Base-by-base conservation (phyloP, 2,888 invertebrate species). In the Amiota communis region DNA sequence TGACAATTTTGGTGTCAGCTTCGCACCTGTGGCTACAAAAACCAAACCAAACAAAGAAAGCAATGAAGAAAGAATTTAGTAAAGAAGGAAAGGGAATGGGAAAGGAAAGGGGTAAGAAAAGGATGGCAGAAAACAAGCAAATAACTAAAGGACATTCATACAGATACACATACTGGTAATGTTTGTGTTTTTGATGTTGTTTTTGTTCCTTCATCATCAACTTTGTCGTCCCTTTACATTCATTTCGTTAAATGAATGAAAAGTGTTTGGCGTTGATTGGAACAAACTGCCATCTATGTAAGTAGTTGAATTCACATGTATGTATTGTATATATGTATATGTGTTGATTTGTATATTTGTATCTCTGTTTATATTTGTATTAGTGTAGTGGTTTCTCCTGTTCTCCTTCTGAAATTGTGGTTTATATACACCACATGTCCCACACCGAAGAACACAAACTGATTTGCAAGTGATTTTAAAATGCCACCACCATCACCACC, bases 1-100 rank as follows among this genome's bases (percentile, higher is more conserved):
- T 17, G 17, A 36, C 48, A 46, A 46, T 65, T 59, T 67, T 59
- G 70, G 17, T 72, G 65, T 72, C 61, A 72, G 23, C 65, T 65
- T 75, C 70, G 70, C 75, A 81, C 81, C 79, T 81, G 78, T 79
- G 76, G 76, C 78, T 72, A 69, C 47, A 48, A 36, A 36, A 53
- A 36, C 49, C 15, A 17, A 17, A 11, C 57, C 15, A 17, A 17
- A 11, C 57, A 59, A 8, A 59, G 17, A 57, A 15, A 15, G 8
- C 57, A 57, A 57, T 57, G 57, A 36, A 36, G 36, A 36, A 36
- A 36, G 36, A 36, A 6, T 36, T 36, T 10, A 20, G 59, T n/a
- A 1, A 20, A 17, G 10, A 1, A 59, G 20, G 10, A 20, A 11
- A 12, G 8, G 17, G 53, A 57, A 17, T 20, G 57, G 17, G 11